Base-by-base conservation (phyloP, 2,888 invertebrate species). In the Pyralis farinalis region DNA sequence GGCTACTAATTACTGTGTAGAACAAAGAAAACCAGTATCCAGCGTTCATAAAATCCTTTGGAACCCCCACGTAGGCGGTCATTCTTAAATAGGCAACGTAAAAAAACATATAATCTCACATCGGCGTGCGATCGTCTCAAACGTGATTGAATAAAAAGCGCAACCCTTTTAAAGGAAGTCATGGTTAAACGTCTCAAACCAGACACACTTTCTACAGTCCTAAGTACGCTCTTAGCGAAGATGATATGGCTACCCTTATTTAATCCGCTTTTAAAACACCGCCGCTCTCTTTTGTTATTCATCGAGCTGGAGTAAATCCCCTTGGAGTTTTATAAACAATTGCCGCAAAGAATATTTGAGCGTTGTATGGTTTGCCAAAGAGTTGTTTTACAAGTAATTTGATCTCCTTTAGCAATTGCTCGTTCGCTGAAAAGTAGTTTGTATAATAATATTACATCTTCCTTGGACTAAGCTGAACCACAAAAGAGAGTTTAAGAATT, bases 111-210 rank as follows among this genome's bases (percentile, higher is more conserved):
- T 67, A 70, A 72, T 74, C 77, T 75, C 66, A 67, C 72, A 72
- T 69, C 67, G 66, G 57, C 63, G 68, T 63, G 73, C 74, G 70
- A 81, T 78, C 73, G 71, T 68, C 71, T 74, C 68, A 77, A 75
- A 61, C 69, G 73, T 81, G 79, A 78, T 83, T 71, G 74, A 65
- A 86, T 76, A 87, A 84, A 85, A 87, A 86, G 76, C 70, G 76
- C 85, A 87, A 86, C 83, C 85, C 85, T 85, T 87, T 85, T 66
- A 67, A 77, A 78, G 71, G 73, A 75, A 83, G 80, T 85, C 83
- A 81, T 76, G 76, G 75, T 69, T 76, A 82, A 82, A 72, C 74
- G 71, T 71, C 76, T 83, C 79, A 83, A 70, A 64, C 66, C 71
- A 71, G 75, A 72, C 74, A 78, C 78, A 79, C 77, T 83, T 81